These are phyloP conservation scores for Keiferia lycopersicella DNA, from an alignment of 2,888 invertebrate species.

Conservation along the genomic window DNA sequence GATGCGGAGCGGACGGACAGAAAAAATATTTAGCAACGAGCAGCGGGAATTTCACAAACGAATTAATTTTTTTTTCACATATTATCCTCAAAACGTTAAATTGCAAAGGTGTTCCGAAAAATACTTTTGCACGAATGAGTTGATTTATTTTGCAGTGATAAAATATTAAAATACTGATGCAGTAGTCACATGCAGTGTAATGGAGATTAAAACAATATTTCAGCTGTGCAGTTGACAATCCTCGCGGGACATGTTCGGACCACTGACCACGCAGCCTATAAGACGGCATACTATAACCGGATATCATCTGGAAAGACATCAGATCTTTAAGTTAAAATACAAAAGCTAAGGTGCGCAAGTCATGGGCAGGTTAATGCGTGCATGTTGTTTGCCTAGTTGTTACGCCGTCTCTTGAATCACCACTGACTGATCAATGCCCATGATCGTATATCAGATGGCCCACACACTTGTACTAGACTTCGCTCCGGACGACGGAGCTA, in stretches of 20 bases:
- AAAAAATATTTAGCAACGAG: not conserved
- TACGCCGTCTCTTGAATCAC: no score
- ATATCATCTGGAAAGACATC: no score
- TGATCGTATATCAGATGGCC: no score
- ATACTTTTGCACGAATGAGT: constrained; percentile 3
- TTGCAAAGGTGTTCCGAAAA: constrained; percentile 2
- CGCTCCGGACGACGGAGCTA: no score
- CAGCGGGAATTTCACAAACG: not conserved
- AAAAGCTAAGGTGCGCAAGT: no score
- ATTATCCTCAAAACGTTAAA: not conserved
- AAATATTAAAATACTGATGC: constrained; percentile 33
- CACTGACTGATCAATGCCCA: no score
- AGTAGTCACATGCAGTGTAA: constrained; percentile 22
- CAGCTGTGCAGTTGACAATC: constrained; percentile 18
- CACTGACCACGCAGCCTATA: no score
- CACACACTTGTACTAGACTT: no score
- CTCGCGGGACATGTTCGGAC: constrained; percentile 3
- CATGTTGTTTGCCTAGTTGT: no score
- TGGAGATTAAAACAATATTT: constrained; percentile 27
- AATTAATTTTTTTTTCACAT: not conserved
- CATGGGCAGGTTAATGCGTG: no score
- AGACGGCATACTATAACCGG: no score
- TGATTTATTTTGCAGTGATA: constrained; percentile 38
- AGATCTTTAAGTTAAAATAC: no score
- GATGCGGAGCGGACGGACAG: constrained; percentile 12